A percentile compares a stretch with the other conserved stretches of the same genome.
phyloP scores from a whole-genome alignment of 1,140 invertebrate species.

The Sycophila sp. region DNA sequence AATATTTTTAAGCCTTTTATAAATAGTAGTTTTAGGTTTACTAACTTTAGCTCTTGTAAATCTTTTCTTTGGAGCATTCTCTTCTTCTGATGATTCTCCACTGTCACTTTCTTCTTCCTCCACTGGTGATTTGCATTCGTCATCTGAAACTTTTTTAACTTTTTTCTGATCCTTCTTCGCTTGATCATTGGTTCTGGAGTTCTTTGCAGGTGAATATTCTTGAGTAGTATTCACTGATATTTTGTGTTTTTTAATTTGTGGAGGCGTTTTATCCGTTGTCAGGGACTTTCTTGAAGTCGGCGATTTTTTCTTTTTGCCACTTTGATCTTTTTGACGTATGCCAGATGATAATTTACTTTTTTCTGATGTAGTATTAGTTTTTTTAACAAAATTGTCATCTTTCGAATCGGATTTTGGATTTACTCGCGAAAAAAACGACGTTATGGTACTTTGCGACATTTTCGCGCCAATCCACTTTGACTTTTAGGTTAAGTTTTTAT shows the following conservation, averaged over 20 bases:
- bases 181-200: constrained; percentile 2
- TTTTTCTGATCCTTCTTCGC: not conserved
- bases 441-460: constrained; percentile 56
- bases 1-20: constrained; percentile 13
- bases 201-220: not conserved
- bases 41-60: constrained; percentile 29
- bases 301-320: constrained; percentile 10
- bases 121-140: not conserved
- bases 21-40: not conserved
- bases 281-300: not conserved
- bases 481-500: constrained; percentile 3
- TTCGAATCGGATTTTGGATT: constrained; percentile 29
- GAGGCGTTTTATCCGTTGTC: not conserved
- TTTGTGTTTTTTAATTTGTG: not conserved
- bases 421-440: constrained; percentile 46
- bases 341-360: not conserved
- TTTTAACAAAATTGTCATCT: not conserved
- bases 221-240: constrained; percentile 1
- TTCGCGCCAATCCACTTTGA: constrained; percentile 20
- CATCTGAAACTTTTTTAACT: not conserved
- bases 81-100: not conserved
- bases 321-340: constrained; percentile 13
- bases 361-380: not conserved
- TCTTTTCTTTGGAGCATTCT: not conserved
- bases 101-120: not conserved